Base-by-base conservation (phyloP, 2,797 vertebrate genomes). In the Cuculus canorus region DNA sequence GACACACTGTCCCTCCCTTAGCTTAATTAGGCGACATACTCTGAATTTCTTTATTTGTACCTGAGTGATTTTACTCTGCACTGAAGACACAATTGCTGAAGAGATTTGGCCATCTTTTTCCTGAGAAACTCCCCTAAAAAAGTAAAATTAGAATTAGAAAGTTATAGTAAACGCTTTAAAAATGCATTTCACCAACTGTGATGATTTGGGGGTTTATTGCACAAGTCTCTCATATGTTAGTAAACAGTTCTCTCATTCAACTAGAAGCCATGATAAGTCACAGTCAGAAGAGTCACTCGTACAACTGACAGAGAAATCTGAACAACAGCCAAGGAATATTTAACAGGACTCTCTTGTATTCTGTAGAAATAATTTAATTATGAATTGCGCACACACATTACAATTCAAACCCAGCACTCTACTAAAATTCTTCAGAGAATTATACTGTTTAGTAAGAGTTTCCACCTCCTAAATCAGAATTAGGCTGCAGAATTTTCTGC, bases 41-140 rank as follows among this genome's bases (percentile, higher is more conserved):
- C 28, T 39, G 22, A 65, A 37, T 75, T 52, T 86, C 9, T 43
- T 30, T 50, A 11, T 21, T 69, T 33, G 83, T 98, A 99, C 99
- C 99, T 99, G 99, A 99, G 99, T 99, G 98, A 99, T 99, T 99
- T 99, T 99, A 96, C 98, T 98, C 98, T 99, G 99, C 95, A 99
- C 99, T 4, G 99, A 99, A 50, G 99, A 99, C 35, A 99, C 98
- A 59, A 99, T 99, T 69, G 99, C 98, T 50, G 99, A 99, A 43
- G 99, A 98, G 97, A 99, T 98, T 86, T 98, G 98, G 90, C 98
- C 99, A 84, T 99, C 99, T 97, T 99, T 99, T 98, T 99, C 99
- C 98, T 98, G 99, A 98, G 99, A 99, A 70, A 98, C 98, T 52
- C 98, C 99, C 98, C 99, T 99, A 93, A 63, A 94, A 71, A 68